Evolutionary conservation across 2,888 invertebrate species (phyloP).

Genomic region (Stenodema calcarata): DNA sequence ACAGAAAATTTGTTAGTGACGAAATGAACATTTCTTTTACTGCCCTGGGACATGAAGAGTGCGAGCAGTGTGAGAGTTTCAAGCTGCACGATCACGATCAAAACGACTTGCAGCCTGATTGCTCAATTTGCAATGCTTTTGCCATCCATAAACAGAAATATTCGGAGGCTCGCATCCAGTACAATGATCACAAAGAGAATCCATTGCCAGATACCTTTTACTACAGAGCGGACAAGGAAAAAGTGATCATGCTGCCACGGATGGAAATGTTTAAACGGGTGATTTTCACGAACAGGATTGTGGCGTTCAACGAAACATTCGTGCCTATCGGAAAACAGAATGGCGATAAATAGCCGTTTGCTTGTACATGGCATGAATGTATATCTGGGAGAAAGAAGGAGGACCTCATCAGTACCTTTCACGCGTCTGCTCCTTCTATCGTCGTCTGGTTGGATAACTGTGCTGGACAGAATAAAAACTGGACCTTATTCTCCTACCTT

Average conservation of each 20-base stretch:
- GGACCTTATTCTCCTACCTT: slow-evolving; percentile 32
- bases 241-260: slow-evolving; percentile 57
- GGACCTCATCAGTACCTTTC: slow-evolving; percentile 45
- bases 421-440: slow-evolving; percentile 26
- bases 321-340: slow-evolving; percentile 56
- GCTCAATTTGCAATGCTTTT: slow-evolving; percentile 26
- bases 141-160: slow-evolving; percentile 14
- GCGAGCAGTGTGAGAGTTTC: slow-evolving; percentile 14
- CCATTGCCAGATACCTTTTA: background rate
- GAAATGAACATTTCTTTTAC: slow-evolving; percentile 38
- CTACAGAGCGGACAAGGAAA: slow-evolving; percentile 34
- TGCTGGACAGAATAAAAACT: slow-evolving; percentile 46
- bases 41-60: slow-evolving; percentile 6
- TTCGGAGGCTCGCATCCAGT: background rate
- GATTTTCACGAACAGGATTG: slow-evolving; percentile 54
- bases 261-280: slow-evolving; percentile 57
- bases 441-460: slow-evolving; percentile 46
- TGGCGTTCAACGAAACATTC: slow-evolving; percentile 57
- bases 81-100: slow-evolving; percentile 23
- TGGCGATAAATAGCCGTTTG: slow-evolving; percentile 15
- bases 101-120: slow-evolving; percentile 10
- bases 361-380: slow-evolving; percentile 41
- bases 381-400: slow-evolving; percentile 47
- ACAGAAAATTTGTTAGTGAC: slow-evolving; percentile 8
- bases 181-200: background rate